Conservation (phyloP, 2,888 invertebrate species). For the Phalera bucephala region DNA sequence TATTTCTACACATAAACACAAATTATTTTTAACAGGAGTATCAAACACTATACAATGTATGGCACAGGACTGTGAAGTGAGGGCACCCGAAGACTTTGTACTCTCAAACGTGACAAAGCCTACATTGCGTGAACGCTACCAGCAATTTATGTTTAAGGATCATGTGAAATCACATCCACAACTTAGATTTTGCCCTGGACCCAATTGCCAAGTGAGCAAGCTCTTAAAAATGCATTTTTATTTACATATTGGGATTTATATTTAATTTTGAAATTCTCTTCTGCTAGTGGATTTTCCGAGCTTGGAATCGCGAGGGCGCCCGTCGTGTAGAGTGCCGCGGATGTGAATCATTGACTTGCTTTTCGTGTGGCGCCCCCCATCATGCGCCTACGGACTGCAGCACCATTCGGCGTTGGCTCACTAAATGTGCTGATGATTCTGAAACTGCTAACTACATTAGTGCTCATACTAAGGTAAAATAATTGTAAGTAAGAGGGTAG, state of each 20-base stretch:
- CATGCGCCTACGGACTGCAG: slow-evolving; percentile 99
- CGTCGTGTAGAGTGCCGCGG: slow-evolving; percentile 91
- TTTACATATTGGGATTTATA: too few species aligned
- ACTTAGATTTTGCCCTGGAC: slow-evolving; percentile 96
- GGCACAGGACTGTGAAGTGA: slow-evolving; percentile 96
- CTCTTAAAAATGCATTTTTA: neutral
- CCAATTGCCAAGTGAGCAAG: slow-evolving; percentile 91
- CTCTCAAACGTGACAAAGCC: slow-evolving; percentile 92
- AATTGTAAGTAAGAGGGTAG: too few species aligned
- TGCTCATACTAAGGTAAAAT: slow-evolving; percentile 94
- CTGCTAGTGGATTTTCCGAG: slow-evolving; percentile 91
- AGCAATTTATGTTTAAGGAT: slow-evolving; percentile 97
- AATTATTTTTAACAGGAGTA: slow-evolving; percentile 80
- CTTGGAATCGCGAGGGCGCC: slow-evolving; percentile 90
- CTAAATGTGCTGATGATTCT: slow-evolving; percentile 99
- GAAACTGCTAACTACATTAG: slow-evolving; percentile 99
- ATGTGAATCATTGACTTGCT: slow-evolving; percentile 96
- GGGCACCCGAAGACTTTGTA: slow-evolving; percentile 98
- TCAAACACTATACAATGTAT: slow-evolving; percentile 97
- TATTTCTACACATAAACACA: too few species aligned
- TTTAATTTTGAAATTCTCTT: too few species aligned
- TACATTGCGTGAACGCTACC: slow-evolving; percentile 94
- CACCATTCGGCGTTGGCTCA: slow-evolving; percentile 97
- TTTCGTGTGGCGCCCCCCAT: slow-evolving; percentile 97
- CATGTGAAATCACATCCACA: slow-evolving; percentile 97